Base-by-base conservation (phyloP, 2,888 invertebrate species). In the Andrena fulva region DNA sequence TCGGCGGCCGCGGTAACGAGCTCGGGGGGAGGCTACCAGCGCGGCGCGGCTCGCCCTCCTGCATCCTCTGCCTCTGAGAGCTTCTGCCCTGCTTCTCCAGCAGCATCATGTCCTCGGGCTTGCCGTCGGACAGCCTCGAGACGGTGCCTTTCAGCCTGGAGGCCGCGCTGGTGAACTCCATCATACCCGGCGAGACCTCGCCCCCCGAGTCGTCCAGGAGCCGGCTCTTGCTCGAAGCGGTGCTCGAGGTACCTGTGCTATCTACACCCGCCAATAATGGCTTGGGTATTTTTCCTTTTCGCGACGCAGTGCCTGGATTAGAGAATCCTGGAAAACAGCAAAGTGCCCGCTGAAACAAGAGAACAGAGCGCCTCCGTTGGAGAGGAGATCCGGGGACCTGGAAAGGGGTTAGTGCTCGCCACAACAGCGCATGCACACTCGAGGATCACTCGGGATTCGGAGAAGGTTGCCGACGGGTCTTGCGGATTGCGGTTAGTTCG, bases 241-340 rank as follows among this genome's bases (percentile, higher is more conserved):
- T 92, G 85, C 93, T 93, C 89, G 93, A 93, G 84, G 92, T 91
- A 87, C 91, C 93, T 84, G 94, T 90, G 82, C 93, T 92, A 90
- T 94, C 95, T 94, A 96, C 95, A 96, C 95, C 94, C 95, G 95
- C 96, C 96, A 96, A 94, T 96, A 96, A 93, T 96, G 96, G 95
- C 95, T 96, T 95, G 96, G 96, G 95, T 95, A 96, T 95, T 96
- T 96, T 96, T 95, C 96, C 96, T 95, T 96, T 96, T 96, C 96
- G 95, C 95, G 96, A 95, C 96, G 96, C 94, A 96, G 96, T 95
- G 96, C 96, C 95, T 96, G 96, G 95, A 96, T 96, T 95, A 96
- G 96, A 95, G 96, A 96, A 96, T 95, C 96, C 96, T 96, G 97
- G 97, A 96, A 97, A 97, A 95, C 97, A 97, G 96, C 97, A 97